A percentile compares a stretch with the other conserved stretches of the same genome.
phyloP scores from a whole-genome alignment of 1,140 invertebrate genomes.

The Asobara japonica region DNA sequence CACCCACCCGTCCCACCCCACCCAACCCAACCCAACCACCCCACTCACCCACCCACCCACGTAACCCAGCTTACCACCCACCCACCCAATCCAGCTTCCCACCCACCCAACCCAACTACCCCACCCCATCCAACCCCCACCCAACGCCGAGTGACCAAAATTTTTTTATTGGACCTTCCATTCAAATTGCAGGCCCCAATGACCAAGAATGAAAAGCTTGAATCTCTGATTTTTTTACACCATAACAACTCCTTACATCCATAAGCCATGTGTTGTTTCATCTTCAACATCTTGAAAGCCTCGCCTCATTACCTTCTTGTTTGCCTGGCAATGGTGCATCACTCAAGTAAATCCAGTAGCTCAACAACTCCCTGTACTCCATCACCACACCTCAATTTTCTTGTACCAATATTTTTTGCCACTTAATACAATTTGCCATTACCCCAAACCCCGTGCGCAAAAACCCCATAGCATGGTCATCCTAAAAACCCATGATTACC shows the following conservation, averaged over 20 bases:
- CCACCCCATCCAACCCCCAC: too few species aligned
- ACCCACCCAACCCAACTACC: too few species aligned
- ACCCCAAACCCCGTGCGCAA: neutral
- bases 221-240: slow-evolving; percentile 34
- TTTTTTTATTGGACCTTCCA: too few species aligned
- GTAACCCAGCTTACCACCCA: too few species aligned
- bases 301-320: slow-evolving; percentile 40
- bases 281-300: slow-evolving; percentile 26
- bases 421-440: slow-evolving; percentile 15
- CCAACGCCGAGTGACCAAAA: too few species aligned
- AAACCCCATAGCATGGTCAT: neutral
- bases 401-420: slow-evolving; percentile 3
- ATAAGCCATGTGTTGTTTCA: slow-evolving; percentile 47
- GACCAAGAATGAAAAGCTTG: too few species aligned
- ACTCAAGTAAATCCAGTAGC: slow-evolving; percentile 16
- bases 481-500: neutral
- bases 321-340: neutral
- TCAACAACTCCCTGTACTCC: too few species aligned
- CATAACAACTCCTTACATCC: slow-evolving; percentile 39
- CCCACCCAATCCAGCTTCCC: too few species aligned
- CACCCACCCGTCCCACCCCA: too few species aligned
- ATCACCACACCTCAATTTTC: slow-evolving; percentile 7
- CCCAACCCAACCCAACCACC: too few species aligned
- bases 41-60: too few species aligned
- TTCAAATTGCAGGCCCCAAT: too few species aligned